Evolutionary conservation across 1,140 invertebrate genomes (phyloP).

Genomic region (Aphis craccivora): DNA sequence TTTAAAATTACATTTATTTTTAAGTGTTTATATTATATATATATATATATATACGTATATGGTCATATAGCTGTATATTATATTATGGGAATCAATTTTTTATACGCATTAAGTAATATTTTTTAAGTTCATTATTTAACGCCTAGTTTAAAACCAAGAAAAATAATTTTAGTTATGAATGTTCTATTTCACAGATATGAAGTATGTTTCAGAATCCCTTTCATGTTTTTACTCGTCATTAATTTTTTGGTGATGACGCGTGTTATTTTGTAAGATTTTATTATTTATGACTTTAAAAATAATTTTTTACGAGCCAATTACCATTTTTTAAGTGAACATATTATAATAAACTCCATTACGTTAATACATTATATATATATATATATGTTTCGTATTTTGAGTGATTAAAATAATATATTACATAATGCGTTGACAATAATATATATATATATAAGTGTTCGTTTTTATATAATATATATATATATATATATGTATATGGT

Average conservation of each 20-base stretch:
- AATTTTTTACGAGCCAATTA: slow-evolving; percentile 49
- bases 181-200: neutral
- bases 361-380: neutral
- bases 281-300: slow-evolving; percentile 39
- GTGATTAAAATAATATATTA: neutral
- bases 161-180: slow-evolving; percentile 31
- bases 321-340: neutral
- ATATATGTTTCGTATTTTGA: neutral
- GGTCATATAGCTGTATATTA: neutral
- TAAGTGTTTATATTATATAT: neutral
- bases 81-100: neutral
- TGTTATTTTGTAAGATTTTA: slow-evolving; percentile 31
- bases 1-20: neutral
- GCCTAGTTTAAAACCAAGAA: slow-evolving; percentile 3
- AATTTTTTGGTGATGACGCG: slow-evolving; percentile 46
- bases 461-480: neutral
- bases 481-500: neutral
- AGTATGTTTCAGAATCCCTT: slow-evolving; percentile 8
- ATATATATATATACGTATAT: no score
- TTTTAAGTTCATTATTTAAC: slow-evolving; percentile 38
- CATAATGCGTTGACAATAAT: neutral
- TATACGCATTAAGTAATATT: neutral
- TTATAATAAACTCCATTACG: no score
- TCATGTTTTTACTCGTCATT: slow-evolving; percentile 44
- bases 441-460: no score